Evolutionary conservation across 2,797 vertebrate species (phyloP).

Genomic region (Clamator glandarius): DNA sequence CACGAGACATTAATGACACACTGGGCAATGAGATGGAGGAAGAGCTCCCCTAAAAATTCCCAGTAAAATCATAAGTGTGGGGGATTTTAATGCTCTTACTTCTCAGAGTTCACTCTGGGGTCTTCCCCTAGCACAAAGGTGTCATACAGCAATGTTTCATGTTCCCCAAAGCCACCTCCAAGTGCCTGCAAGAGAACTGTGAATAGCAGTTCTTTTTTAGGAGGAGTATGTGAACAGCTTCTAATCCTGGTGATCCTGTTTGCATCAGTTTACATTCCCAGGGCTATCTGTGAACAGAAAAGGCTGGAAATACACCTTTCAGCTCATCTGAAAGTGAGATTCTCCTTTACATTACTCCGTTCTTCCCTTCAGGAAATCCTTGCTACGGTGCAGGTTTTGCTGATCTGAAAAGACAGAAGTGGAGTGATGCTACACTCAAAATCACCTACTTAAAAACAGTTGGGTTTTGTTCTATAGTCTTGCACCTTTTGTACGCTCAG

Average conservation of each 20-base stretch:
- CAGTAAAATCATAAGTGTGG: background rate
- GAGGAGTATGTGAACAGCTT: slow-evolving; percentile 8
- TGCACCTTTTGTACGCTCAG: background rate
- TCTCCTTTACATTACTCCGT: background rate
- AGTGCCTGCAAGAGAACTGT: background rate
- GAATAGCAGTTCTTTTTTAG: slow-evolving; percentile 31
- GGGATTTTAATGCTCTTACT: background rate
- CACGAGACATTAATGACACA: background rate
- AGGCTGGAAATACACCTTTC: slow-evolving; percentile 25
- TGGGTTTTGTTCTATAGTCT: background rate
- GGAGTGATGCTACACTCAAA: background rate
- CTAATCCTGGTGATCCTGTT: slow-evolving; percentile 40
- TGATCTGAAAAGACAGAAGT: background rate
- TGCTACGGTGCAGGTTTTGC: background rate
- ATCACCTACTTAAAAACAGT: background rate
- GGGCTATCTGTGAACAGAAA: slow-evolving; percentile 4
- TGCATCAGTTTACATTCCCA: slow-evolving; percentile 29
- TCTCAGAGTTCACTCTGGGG: background rate
- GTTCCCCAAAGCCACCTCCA: background rate
- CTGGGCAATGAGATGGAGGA: background rate
- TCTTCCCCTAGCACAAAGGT: background rate
- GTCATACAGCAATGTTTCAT: background rate
- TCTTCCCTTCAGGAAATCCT: background rate
- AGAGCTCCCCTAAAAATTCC: background rate
- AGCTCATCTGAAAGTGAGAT: background rate